These are phyloP conservation scores for Danionella dracula DNA, from an alignment of 2,797 vertebrate genomes.

Conservation along the genomic window DNA sequence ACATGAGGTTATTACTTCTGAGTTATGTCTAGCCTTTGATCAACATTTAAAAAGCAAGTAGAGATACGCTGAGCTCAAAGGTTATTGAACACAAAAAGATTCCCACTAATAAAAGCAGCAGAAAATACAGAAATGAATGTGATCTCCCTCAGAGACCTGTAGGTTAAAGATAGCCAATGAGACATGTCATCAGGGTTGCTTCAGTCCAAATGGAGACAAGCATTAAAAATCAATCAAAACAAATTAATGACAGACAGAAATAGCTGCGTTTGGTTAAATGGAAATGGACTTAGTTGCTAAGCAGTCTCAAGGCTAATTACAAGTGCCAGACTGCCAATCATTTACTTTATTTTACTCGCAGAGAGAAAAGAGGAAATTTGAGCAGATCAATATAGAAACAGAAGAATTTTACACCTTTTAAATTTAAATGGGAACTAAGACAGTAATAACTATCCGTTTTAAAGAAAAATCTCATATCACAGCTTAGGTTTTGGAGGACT, in stretches of 20 bases:
- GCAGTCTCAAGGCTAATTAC: constrained; percentile 50
- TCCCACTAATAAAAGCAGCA: neutral
- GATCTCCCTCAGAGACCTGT: neutral
- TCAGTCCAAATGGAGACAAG: constrained; percentile 36
- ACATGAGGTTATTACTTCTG: neutral
- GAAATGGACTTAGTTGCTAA: constrained; percentile 53
- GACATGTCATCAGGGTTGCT: neutral
- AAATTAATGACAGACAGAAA: constrained; percentile 49
- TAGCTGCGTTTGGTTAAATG: constrained; percentile 55
- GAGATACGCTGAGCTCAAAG: neutral
- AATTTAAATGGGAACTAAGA: no score
- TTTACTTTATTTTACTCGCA: constrained; percentile 7
- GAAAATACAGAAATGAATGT: neutral
- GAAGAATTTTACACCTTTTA: no score
- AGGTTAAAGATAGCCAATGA: constrained; percentile 14
- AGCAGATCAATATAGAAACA: no score
- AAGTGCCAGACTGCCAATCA: constrained; percentile 55
- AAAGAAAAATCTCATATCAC: no score
- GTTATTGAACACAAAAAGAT: neutral
- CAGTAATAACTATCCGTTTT: no score
- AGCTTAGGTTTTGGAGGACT: no score
- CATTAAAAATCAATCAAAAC: constrained; percentile 64
- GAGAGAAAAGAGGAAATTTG: neutral
- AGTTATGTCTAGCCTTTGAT: neutral
- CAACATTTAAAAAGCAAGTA: neutral